phyloP scores from a whole-genome alignment of 1,140 invertebrate genomes.

The Sycophaga agraensis region DNA sequence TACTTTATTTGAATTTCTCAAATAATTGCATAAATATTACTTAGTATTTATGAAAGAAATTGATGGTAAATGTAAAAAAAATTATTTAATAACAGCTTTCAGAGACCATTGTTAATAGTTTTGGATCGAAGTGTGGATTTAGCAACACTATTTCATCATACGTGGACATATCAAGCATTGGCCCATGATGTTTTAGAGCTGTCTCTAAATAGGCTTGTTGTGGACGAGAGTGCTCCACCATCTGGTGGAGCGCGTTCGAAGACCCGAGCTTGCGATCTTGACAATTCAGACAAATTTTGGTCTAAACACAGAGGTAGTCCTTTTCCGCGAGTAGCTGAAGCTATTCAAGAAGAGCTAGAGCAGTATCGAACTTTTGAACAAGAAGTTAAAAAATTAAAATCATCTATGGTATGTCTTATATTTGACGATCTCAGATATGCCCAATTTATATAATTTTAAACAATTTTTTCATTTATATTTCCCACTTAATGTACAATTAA shows the following conservation, averaged over 20 bases:
- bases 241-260: conserved; percentile 69
- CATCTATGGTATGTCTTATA: conserved; percentile 77
- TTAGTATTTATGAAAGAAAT: too few species aligned
- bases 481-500: too few species aligned
- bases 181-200: conserved; percentile 93
- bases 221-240: conserved; percentile 69
- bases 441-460: conserved; percentile 15
- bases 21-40: background rate
- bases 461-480: too few species aligned
- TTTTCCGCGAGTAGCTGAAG: conserved; percentile 96
- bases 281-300: conserved; percentile 90
- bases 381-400: conserved; percentile 93
- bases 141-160: conserved; percentile 96
- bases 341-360: conserved; percentile 97
- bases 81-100: conserved; percentile 69
- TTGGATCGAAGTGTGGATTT: conserved; percentile 95
- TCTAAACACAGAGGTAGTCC: conserved; percentile 90
- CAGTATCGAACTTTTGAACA: conserved; percentile 91
- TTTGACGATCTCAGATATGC: too few species aligned
- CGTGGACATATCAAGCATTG: conserved; percentile 98
- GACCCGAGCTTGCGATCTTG: conserved; percentile 88
- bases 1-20: background rate
- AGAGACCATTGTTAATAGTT: conserved; percentile 88
- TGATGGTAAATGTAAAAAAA: too few species aligned
- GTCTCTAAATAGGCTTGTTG: conserved; percentile 82